Evolutionary conservation across 2,888 invertebrate species (phyloP), one percentile per base, ranked within the genome.

Genomic region (Idaea biselata): DNA sequence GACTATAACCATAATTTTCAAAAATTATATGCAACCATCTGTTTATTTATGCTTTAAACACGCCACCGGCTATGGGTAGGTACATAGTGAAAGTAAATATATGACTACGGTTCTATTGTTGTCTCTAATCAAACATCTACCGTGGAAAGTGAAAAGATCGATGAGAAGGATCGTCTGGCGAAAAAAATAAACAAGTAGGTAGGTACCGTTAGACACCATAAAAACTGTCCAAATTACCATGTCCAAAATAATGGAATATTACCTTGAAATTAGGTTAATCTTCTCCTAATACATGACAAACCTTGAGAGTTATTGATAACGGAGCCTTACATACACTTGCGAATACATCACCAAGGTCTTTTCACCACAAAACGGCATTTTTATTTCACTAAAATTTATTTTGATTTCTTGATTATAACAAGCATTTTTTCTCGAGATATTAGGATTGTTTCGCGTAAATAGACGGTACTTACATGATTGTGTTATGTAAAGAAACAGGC

Each of bases 401-500:
- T 60, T 25, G 33, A 55, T 57, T n/a, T n/a, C 14, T 18, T 33
- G 11, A 33, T n/a, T 11, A 17, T 7, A 16, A 32, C 17, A 17
- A 11, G 31, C 16, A 58, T 5, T 54, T 5, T 25, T 32, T 61
- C 0, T n/a, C 1, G 6, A 7, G 59, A 1, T 11, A 8, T 25
- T n/a, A 33, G 6, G 4, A 57, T 4, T 4, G 6, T 59, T 62
- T 55, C 18, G 44, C 25, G 65, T 58, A 44, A 44, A 44, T 44
- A 44, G 44, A 44, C 16, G 61, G 53, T 78, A 90, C 91, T 88
- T 76, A 91, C 91, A 89, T 86, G 77, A 76, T 80, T 82, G 73
- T 66, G 79, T 75, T 44, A 44, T 44, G 14, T 44, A 44, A 70
- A 74, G 77, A 69, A 79, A 68, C 59, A 83, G 62, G 53, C 85